A percentile compares a stretch with the other conserved stretches of the same genome.
phyloP scores from a whole-genome alignment of 2,113 vertebrate species.

The Riparia riparia region DNA sequence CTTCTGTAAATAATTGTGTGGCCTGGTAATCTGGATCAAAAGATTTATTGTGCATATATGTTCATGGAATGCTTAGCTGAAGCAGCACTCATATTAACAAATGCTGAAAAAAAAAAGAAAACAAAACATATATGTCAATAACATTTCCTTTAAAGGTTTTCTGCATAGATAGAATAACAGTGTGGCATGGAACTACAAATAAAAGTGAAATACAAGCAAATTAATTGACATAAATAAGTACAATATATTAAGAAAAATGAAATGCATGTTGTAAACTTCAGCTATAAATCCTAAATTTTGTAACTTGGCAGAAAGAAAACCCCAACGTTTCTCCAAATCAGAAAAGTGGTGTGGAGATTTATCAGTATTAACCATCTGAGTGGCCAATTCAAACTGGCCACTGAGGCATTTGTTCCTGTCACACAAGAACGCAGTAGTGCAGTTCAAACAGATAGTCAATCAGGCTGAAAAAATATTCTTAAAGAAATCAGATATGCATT shows the following conservation, averaged over 20 bases:
- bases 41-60: neutral
- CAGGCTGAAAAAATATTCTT: neutral
- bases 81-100: neutral
- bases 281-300: neutral
- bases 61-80: neutral
- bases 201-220: neutral
- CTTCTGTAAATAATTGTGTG: neutral
- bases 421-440: neutral
- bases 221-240: neutral
- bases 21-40: neutral
- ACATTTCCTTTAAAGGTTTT: neutral
- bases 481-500: neutral
- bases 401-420: neutral
- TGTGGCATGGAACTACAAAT: neutral
- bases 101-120: neutral
- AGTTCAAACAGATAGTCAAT: neutral
- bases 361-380: neutral
- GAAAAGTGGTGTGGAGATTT: neutral
- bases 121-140: neutral
- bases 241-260: neutral
- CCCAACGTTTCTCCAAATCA: neutral
- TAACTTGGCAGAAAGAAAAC: neutral
- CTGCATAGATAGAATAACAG: neutral
- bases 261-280: neutral
- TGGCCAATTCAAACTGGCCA: neutral